Evolutionary conservation across 1,140 invertebrate species (phyloP), one percentile per base, ranked within the genome.

Genomic region (Chironomus striatipennis): DNA sequence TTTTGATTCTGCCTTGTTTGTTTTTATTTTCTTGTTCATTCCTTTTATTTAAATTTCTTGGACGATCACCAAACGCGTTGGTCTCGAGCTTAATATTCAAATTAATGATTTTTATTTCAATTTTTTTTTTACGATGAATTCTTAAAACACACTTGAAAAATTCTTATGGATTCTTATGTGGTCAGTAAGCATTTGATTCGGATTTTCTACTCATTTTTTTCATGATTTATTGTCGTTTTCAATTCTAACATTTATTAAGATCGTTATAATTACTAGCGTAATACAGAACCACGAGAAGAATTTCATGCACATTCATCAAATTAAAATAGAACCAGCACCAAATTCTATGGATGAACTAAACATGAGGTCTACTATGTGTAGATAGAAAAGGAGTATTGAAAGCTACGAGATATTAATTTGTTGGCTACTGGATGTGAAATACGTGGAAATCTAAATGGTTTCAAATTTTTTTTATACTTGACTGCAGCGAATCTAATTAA

Each of bases 261-360:
- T 21, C 65, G 24, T 34, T 34, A 70, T 21, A 70, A 70, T 70
- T 70, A 70, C 24, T 2, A 70, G 65, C 65, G 65, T 70, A 70
- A 70, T 70, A 70, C 65, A 70, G 65, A 70, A 70, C 9, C 65
- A 18, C 17, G 18, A 18, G 10, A 70, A 1, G 17, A 21, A 70
- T 70, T 57, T 70, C 65, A 70, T 70, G 65, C 9, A 18, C 65
- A 70, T 70, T 70, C 20, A 70, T 70, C 65, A 70, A 70, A n/a
- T 34, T 15, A 57, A n/a, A n/a, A n/a, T 57, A 57, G 47, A 34
- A 34, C 24, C 5, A 34, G 5, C 5, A 34, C 24, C 5, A 34
- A 5, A 34, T 34, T 34, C 24, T 34, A 34, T 34, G 24, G 24
- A 34, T 34, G 24, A 34, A 34, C 24, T 2, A 34, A 34, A 34